phyloP scores from a whole-genome alignment of 2,888 invertebrate genomes.

The Hoplodrina blanda region DNA sequence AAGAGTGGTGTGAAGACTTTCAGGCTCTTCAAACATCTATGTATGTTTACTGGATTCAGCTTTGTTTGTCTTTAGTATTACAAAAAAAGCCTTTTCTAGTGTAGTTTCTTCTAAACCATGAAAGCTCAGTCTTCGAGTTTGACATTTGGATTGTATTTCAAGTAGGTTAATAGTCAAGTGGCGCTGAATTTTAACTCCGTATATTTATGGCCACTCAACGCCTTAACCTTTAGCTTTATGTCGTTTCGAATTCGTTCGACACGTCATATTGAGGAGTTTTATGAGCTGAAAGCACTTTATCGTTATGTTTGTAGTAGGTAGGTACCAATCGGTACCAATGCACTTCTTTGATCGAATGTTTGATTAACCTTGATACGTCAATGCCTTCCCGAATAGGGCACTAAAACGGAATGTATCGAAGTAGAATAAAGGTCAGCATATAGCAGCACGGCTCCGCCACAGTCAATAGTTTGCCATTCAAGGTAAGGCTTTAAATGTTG shows the following conservation, averaged over 20 bases:
- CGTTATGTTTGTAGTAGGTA: slow-evolving; percentile 41
- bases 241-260: slow-evolving; percentile 46
- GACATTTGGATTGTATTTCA: slow-evolving; percentile 18
- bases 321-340: slow-evolving; percentile 50
- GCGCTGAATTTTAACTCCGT: slow-evolving; percentile 36
- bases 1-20: slow-evolving; percentile 72
- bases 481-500: too few species aligned
- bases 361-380: slow-evolving; percentile 23
- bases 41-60: slow-evolving; percentile 57
- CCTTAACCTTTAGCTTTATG: slow-evolving; percentile 46
- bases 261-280: slow-evolving; percentile 44
- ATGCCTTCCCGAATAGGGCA: slow-evolving; percentile 10
- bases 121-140: slow-evolving; percentile 5
- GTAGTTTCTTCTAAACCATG: slow-evolving; percentile 2
- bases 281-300: slow-evolving; percentile 33
- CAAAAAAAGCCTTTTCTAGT: neutral
- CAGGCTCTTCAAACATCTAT: slow-evolving; percentile 69
- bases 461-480: too few species aligned
- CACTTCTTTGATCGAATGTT: slow-evolving; percentile 29
- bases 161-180: slow-evolving; percentile 48
- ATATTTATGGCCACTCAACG: slow-evolving; percentile 43
- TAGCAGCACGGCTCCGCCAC: too few species aligned
- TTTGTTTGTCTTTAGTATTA: slow-evolving; percentile 47
- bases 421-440: neutral
- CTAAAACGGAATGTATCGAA: slow-evolving; percentile 12